Conservation (phyloP, 53 echinoderm and acorn worm genomes). For the Luidia sarsii region DNA sequence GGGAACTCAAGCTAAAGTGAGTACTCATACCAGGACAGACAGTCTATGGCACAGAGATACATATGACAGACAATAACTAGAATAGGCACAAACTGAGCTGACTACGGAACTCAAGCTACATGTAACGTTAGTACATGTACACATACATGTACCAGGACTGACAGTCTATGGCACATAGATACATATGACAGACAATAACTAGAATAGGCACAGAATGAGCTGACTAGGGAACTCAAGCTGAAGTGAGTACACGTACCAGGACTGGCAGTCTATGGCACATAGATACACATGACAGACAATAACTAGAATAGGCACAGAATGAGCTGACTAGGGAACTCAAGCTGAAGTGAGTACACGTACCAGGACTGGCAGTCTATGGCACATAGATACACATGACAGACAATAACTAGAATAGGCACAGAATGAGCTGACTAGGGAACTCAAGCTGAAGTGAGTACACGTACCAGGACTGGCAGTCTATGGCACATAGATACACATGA, state of each 20-base stretch:
- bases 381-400: too few relatives aligned
- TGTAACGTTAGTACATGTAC: too few relatives aligned
- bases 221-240: slow-evolving; percentile 86
- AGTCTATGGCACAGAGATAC: not conserved
- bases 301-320: not conserved
- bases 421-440: slow-evolving; percentile 86
- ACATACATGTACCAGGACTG: too few relatives aligned
- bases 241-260: slow-evolving; percentile 68
- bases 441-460: slow-evolving; percentile 87
- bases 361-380: slow-evolving; percentile 88
- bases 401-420: slow-evolving; percentile 93
- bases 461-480: not conserved
- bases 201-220: slow-evolving; percentile 82
- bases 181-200: slow-evolving; percentile 82
- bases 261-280: too few relatives aligned
- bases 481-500: too few relatives aligned
- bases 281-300: too few relatives aligned
- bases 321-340: too few relatives aligned
- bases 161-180: too few relatives aligned
- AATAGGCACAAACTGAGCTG: too few relatives aligned
- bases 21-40: slow-evolving; percentile 15
- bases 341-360: slow-evolving; percentile 72
- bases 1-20: slow-evolving; percentile 95
- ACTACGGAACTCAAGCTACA: too few relatives aligned
- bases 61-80: too few relatives aligned